Base-by-base conservation (phyloP, 1,140 invertebrate genomes). In the Pollicipes pollicipes region DNA sequence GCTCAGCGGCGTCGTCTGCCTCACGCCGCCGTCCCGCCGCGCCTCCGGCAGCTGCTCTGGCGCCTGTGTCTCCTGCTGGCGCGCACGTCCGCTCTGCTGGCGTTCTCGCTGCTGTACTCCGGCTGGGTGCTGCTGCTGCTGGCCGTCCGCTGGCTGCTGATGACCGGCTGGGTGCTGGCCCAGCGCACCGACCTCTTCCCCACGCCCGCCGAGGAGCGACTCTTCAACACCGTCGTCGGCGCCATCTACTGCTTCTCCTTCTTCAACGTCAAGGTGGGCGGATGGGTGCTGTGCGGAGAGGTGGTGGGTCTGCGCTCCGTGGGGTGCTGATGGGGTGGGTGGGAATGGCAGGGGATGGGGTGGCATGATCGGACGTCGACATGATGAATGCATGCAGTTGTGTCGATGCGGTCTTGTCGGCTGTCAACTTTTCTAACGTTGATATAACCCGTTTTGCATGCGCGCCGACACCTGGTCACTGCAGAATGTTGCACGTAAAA, bases 221-320 rank as follows among this genome's bases (percentile, higher is more conserved):
- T 85, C 64, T 88, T 88, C 75, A 87, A 88, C 76, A 82, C 84
- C 73, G 81, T 89, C 0, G 85, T 88, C 76, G 88, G 87, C 31
- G 83, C 87, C 74, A 84, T 88, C 27, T 87, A 88, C 76, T 87
- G 87, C 73, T 89, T 89, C 73, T 88, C 86, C 74, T 88, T 87
- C 75, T 83, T 88, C 63, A 88, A 88, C 78, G 78, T 88, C 27
- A 80, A 78, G 68, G 80, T 75, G 63, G 69, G 70, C 58, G 29
- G 29, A 64, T 66, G 26, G 30, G 58, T 71, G 24, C n/a, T 27
- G 30, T n/a, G 72, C 37, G 24, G n/a, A 31, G 27, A 31, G 58
- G 64, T 67, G 28, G 6, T 21, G n/a, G n/a, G n/a, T n/a, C n/a
- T n/a, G n/a, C n/a, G n/a, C n/a, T n/a, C n/a, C n/a, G n/a, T n/a